Percentiles rank a stretch among this genome's conserved stretches.
Evolutionary conservation across 1,140 invertebrate species (phyloP).

Genomic region (Ectropis grisescens): DNA sequence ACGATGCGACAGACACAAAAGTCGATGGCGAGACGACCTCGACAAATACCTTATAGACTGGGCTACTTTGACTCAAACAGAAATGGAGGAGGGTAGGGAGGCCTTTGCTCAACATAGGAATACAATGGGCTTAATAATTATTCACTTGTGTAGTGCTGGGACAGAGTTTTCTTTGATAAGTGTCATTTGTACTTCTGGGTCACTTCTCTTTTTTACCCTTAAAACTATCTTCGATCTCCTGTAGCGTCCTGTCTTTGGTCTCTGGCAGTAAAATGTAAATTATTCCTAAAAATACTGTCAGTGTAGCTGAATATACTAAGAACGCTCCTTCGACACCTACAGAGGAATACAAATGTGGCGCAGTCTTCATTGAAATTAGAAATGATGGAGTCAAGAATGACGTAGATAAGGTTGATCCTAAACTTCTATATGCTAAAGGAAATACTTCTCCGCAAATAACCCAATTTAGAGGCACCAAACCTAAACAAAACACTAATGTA

Average conservation of each 20-base stretch:
- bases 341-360: constrained; percentile 50
- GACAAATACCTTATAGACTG: too few species aligned
- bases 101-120: too few species aligned
- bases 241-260: constrained; percentile 56
- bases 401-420: constrained; percentile 57
- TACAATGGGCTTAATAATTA: too few species aligned
- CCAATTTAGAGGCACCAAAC: constrained; percentile 55
- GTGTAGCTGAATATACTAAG: constrained; percentile 44
- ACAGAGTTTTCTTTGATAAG: too few species aligned
- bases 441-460: constrained; percentile 63
- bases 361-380: constrained; percentile 61
- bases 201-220: constrained; percentile 32
- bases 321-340: constrained; percentile 56
- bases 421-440: constrained; percentile 54
- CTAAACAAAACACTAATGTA: constrained; percentile 52
- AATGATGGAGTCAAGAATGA: constrained; percentile 58
- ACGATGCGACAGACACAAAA: too few species aligned
- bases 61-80: too few species aligned
- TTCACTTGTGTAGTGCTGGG: too few species aligned
- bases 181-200: constrained; percentile 43
- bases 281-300: constrained; percentile 38
- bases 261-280: constrained; percentile 52
- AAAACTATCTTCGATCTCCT: constrained; percentile 60
- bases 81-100: too few species aligned
- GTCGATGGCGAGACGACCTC: too few species aligned